These are phyloP conservation scores for Ephestia elutella DNA, from an alignment of 1,140 invertebrate genomes.

Conservation along the genomic window DNA sequence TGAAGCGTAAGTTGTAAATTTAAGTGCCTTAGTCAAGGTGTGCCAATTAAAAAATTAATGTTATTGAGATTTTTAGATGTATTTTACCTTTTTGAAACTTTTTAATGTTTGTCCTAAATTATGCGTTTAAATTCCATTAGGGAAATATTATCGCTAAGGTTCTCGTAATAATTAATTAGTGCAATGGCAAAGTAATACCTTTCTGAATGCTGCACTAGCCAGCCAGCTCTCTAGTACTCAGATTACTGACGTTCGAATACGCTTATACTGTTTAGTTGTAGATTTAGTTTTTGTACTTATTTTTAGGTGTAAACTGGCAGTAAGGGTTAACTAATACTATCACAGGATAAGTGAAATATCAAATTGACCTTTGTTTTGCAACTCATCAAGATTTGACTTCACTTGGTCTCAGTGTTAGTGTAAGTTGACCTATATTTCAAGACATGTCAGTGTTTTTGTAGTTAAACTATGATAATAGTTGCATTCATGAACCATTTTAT, in stretches of 20 bases:
- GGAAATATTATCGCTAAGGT: background rate
- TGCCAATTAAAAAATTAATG: background rate
- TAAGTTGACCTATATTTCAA: background rate
- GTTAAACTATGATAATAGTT: too few species aligned
- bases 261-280: constrained; percentile 8
- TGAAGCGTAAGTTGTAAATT: background rate
- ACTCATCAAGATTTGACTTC: too few species aligned
- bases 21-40: constrained; percentile 4
- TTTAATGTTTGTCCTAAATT: constrained; percentile 8
- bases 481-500: background rate
- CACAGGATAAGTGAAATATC: too few species aligned
- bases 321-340: background rate
- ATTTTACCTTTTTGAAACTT: constrained; percentile 8
- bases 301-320: background rate
- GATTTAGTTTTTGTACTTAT: constrained; percentile 9
- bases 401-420: too few species aligned
- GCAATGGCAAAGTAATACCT: too few species aligned
- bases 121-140: background rate
- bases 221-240: constrained; percentile 5
- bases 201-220: background rate
- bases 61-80: constrained; percentile 14
- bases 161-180: too few species aligned
- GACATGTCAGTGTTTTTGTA: too few species aligned
- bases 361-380: too few species aligned
- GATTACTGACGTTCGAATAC: constrained; percentile 8